Conservation (phyloP, 92 coral and sea anemone species). For the Porites cylindrica region DNA sequence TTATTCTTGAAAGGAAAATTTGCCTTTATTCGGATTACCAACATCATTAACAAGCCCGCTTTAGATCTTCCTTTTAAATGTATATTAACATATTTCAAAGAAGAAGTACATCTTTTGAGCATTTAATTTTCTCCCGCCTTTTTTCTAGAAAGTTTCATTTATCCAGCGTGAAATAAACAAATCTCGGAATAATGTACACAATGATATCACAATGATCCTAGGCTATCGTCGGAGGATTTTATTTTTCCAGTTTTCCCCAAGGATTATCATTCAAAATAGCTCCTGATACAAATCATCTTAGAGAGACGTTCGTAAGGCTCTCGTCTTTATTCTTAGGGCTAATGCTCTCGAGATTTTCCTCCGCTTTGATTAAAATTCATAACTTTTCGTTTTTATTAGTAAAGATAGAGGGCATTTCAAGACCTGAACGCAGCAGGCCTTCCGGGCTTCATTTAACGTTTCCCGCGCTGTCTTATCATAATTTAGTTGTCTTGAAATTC, state of each 20-base stretch:
- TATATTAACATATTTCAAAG: constrained; percentile 16
- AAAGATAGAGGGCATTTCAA: not conserved
- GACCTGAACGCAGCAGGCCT: constrained; percentile 18
- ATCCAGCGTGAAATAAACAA: constrained; percentile 20
- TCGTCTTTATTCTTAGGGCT: constrained; percentile 24
- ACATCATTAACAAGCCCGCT: constrained; percentile 34
- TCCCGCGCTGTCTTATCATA: constrained; percentile 40
- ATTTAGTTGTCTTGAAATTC: constrained; percentile 23
- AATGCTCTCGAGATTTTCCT: constrained; percentile 28
- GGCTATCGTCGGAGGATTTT: not conserved
- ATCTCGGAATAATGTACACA: constrained; percentile 29
- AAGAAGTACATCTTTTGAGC: not conserved
- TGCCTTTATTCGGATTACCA: constrained; percentile 34
- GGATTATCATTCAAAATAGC: constrained; percentile 15
- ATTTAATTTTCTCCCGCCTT: not conserved
- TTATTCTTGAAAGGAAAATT: constrained; percentile 26
- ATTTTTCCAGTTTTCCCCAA: not conserved
- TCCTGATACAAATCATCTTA: constrained; percentile 15
- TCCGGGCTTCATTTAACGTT: constrained; percentile 41
- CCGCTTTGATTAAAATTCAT: constrained; percentile 44
- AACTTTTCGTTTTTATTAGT: constrained; percentile 21
- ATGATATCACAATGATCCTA: not conserved
- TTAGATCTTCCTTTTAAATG: not conserved
- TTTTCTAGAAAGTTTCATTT: constrained; percentile 22
- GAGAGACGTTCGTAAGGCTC: constrained; percentile 25